phyloP scores from a whole-genome alignment of 2,797 vertebrate genomes.

The Poecilia wingei region DNA sequence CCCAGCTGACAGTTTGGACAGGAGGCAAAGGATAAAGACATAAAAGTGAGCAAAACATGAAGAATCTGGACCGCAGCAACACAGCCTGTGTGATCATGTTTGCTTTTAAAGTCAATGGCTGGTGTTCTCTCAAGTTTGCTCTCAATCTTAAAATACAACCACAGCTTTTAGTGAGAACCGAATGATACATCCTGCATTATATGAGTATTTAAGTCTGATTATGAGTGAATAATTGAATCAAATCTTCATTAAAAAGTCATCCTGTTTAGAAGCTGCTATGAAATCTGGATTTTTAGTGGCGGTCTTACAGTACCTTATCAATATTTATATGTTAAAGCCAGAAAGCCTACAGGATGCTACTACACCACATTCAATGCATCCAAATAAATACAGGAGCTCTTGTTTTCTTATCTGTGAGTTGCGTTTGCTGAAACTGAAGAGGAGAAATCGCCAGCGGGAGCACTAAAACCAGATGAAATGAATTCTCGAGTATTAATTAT shows the following conservation, averaged over 20 bases:
- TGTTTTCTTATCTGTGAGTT: constrained; percentile 1
- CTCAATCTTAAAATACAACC: constrained; percentile 17
- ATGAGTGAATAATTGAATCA: constrained; percentile 1
- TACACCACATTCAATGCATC: background rate
- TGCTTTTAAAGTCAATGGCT: constrained; percentile 5
- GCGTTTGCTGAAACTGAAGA: background rate
- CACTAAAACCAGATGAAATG: constrained; percentile 57
- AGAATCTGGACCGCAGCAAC: constrained; percentile 25
- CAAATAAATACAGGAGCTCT: background rate
- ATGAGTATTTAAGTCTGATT: background rate
- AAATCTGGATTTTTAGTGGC: background rate
- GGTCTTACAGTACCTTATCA: constrained; percentile 7
- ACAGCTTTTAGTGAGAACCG: constrained; percentile 9
- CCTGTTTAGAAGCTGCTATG: background rate
- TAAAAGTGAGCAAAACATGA: constrained; percentile 20
- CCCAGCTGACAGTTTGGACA: constrained; percentile 48
- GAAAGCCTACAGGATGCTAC: background rate
- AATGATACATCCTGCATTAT: too few species aligned
- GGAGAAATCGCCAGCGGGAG: constrained; percentile 46
- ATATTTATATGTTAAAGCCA: constrained; percentile 11
- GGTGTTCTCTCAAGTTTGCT: constrained; percentile 1
- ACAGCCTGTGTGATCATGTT: constrained; percentile 10
- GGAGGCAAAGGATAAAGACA: constrained; percentile 24
- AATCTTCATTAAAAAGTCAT: constrained; percentile 1
- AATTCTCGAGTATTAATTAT: constrained; percentile 67